These are phyloP conservation scores for Echinops telfairi DNA, from an alignment of 2,113 vertebrate genomes.

Conservation along the genomic window DNA sequence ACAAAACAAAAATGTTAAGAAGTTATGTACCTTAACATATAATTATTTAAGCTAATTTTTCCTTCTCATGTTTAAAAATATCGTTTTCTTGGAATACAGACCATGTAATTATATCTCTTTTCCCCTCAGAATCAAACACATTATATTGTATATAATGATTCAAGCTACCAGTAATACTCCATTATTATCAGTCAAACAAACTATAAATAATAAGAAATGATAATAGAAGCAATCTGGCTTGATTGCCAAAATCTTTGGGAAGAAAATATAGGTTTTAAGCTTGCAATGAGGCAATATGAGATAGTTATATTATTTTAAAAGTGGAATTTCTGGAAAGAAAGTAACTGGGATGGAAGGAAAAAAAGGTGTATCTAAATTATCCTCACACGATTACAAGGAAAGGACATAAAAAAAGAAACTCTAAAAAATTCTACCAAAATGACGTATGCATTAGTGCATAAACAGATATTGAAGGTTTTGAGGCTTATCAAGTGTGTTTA, in stretches of 20 bases:
- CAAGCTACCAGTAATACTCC: not conserved
- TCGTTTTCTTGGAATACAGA: constrained; percentile 76
- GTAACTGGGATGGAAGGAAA: not conserved
- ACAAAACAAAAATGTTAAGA: constrained; percentile 60
- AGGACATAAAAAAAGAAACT: too few relatives aligned
- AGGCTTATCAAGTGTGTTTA: not conserved
- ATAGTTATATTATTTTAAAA: constrained; percentile 34
- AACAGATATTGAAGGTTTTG: not conserved
- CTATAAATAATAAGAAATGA: constrained; percentile 63
- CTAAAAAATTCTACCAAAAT: not conserved
- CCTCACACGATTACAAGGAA: not conserved
- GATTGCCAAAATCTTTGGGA: constrained; percentile 31
- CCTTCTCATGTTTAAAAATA: constrained; percentile 80
- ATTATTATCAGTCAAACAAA: constrained; percentile 63
- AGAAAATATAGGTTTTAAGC: constrained; percentile 60
- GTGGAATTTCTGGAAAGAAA: not conserved
- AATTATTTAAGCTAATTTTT: constrained; percentile 82
- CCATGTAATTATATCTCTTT: constrained; percentile 67
- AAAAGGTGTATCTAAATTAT: constrained; percentile 4
- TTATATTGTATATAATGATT: constrained; percentile 48
- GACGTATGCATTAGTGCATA: not conserved
- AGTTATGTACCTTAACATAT: constrained; percentile 46
- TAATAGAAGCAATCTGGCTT: not conserved
- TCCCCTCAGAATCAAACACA: constrained; percentile 50
- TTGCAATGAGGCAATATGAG: not conserved